These are phyloP conservation scores for Potamilus streckersoni DNA, from an alignment of 1,140 invertebrate genomes.

Conservation along the genomic window DNA sequence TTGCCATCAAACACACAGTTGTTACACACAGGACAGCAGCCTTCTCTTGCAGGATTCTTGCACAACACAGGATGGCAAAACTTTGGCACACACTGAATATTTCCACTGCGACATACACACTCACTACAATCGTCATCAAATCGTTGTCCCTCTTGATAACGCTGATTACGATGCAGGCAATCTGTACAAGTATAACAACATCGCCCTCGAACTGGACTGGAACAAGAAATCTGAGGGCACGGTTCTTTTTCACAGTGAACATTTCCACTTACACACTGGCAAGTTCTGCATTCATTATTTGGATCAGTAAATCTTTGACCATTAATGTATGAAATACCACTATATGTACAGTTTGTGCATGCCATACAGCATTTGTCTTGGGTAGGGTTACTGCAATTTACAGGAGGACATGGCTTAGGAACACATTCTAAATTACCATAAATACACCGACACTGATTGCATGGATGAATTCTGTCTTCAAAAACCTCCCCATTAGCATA, in stretches of 20 bases:
- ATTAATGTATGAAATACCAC: slow-evolving; percentile 30
- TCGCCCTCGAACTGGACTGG: slow-evolving; percentile 27
- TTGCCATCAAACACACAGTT: slow-evolving; percentile 45
- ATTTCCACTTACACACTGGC: slow-evolving; percentile 39
- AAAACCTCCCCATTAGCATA: slow-evolving; percentile 16
- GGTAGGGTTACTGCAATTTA: slow-evolving; percentile 49
- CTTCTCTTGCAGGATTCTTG: slow-evolving; percentile 34
- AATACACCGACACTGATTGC: slow-evolving; percentile 45
- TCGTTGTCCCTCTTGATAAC: slow-evolving; percentile 31
- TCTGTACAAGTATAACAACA: slow-evolving; percentile 40
- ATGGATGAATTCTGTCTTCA: slow-evolving; percentile 15
- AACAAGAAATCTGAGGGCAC: slow-evolving; percentile 28
- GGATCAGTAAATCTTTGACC: slow-evolving; percentile 42
- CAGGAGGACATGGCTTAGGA: slow-evolving; percentile 36
- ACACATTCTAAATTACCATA: slow-evolving; percentile 49
- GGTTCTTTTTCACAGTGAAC: slow-evolving; percentile 19
- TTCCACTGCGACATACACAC: slow-evolving; percentile 39
- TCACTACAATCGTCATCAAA: slow-evolving; percentile 35
- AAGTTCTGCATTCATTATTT: slow-evolving; percentile 44
- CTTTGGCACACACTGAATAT: slow-evolving; percentile 22
- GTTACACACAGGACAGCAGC: slow-evolving; percentile 51
- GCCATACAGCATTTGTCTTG: slow-evolving; percentile 50
- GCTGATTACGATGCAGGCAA: slow-evolving; percentile 30
- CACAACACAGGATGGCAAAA: slow-evolving; percentile 33
- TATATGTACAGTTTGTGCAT: slow-evolving; percentile 49